Evolutionary conservation across 2,888 invertebrate species (phyloP).

Genomic region (Cinara cedri): DNA sequence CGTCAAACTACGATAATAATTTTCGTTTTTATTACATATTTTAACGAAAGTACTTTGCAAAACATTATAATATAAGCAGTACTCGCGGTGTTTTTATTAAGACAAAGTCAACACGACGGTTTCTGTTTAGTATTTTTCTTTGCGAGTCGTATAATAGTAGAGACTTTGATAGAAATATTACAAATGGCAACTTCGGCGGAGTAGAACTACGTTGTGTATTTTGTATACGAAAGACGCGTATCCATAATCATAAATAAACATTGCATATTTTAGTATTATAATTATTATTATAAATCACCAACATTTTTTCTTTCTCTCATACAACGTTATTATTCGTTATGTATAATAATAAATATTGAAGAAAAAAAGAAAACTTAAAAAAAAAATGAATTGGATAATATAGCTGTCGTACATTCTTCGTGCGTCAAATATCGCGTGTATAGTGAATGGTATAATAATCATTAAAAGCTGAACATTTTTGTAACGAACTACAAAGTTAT

Average conservation of each 20-base stretch:
- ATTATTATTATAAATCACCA: slow-evolving; percentile 17
- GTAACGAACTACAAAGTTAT: too few relatives aligned
- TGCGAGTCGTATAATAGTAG: not conserved
- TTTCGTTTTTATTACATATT: not conserved
- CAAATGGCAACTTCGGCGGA: not conserved
- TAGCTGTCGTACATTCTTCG: too few relatives aligned
- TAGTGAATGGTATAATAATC: too few relatives aligned
- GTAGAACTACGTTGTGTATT: slow-evolving; percentile 6
- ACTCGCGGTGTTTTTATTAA: slow-evolving; percentile 12
- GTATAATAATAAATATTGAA: too few relatives aligned
- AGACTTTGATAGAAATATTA: slow-evolving; percentile 8
- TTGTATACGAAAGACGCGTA: slow-evolving; percentile 9
- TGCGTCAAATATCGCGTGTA: too few relatives aligned
- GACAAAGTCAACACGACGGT: slow-evolving; percentile 15
- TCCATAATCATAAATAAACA: slow-evolving; percentile 21
- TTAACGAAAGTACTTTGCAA: not conserved
- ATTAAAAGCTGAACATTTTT: too few relatives aligned
- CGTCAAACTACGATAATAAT: not conserved
- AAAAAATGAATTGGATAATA: too few relatives aligned
- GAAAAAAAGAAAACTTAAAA: too few relatives aligned
- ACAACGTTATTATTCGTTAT: too few relatives aligned
- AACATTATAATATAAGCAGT: not conserved
- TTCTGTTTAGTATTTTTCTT: slow-evolving; percentile 1
- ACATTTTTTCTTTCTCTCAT: not conserved
- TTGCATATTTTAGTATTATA: slow-evolving; percentile 7